Evolutionary conservation across 2,113 vertebrate species (phyloP), one percentile per base, ranked within the genome.

Genomic region (Cariama cristata): DNA sequence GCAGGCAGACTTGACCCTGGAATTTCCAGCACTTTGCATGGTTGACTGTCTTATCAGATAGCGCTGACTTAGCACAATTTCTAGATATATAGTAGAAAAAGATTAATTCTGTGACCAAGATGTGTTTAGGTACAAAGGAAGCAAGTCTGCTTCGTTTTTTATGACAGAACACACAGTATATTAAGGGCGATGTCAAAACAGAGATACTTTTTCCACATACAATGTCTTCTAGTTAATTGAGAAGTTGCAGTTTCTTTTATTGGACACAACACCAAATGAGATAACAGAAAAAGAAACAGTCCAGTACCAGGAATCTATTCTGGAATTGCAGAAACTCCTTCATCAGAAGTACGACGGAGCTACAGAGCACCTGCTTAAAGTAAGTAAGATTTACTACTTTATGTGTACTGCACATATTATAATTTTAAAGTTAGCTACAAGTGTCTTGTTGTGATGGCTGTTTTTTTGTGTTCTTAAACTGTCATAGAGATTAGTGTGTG

Each of bases 351-450:
- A 98, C 66, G 91, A 97, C 14, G 86, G 76, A 18, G 98, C 98
- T 56, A 98, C 98, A 4, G 98, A 99, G 83, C 96, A 98, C 33
- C 97, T 99, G 30, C 98, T 99, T 23, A 99, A 98, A 98, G 99
- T 99, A 96, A 86, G 96, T 71, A n/a, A n/a, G 24, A n/a, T 30
- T n/a, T 64, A 6, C 6, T 53, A 1, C 22, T 92, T 83, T 3
- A 8, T 4, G 14, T 3, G 1, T 44, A 42, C 4, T 15, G 68
- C 59, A 17, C 22, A 0, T 3, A 38, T 38, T 38, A 38, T 38
- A 38, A 38, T 38, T 38, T 38, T 38, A 17, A 52, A 4, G 16
- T 55, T 49, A 72, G 17, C 35, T 75, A 11, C 44, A 40, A 11
- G 28, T 49, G 42, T 69, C 60, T 27, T 59, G 5, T 17, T 22